Percentiles rank a stretch among this genome's conserved stretches.
Evolutionary conservation across 2,888 invertebrate species (phyloP).

Genomic region (Teleogryllus oceanicus): DNA sequence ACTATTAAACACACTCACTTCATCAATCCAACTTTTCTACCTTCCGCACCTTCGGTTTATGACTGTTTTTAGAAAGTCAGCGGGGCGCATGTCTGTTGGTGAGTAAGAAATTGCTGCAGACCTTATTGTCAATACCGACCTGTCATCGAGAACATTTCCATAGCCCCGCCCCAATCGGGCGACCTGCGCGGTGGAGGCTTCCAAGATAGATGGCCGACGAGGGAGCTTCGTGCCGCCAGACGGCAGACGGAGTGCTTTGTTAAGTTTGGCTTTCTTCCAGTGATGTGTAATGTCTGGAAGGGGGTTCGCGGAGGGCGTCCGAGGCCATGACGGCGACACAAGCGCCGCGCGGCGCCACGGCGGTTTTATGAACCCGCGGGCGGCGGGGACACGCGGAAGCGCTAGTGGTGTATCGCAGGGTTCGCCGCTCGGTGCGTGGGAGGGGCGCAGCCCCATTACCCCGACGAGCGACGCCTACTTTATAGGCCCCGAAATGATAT

Average conservation of each 20-base stretch:
- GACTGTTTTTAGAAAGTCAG: neutral
- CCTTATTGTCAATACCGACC: neutral
- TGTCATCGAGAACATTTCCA: neutral
- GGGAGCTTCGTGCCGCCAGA: neutral
- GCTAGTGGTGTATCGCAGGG: no score
- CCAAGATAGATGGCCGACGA: neutral
- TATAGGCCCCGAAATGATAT: neutral
- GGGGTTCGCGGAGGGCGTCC: neutral
- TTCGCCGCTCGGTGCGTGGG: no score
- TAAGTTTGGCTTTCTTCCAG: slow-evolving; percentile 18
- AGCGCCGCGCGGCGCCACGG: no score
- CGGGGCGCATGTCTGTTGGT: neutral
- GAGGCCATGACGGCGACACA: no score
- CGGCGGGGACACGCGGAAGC: no score
- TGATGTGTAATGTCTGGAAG: neutral
- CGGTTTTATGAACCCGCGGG: no score
- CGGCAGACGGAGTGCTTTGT: slow-evolving; percentile 1
- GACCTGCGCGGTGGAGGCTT: neutral
- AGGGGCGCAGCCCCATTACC: no score
- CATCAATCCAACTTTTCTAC: neutral
- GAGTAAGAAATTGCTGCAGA: neutral
- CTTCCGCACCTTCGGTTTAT: neutral
- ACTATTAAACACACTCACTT: no score
- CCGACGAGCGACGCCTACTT: no score
- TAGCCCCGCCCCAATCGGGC: neutral